Evolutionary conservation across 2,888 invertebrate genomes (phyloP), one percentile per base, ranked within the genome.

Genomic region (Tenthredo notha): DNA sequence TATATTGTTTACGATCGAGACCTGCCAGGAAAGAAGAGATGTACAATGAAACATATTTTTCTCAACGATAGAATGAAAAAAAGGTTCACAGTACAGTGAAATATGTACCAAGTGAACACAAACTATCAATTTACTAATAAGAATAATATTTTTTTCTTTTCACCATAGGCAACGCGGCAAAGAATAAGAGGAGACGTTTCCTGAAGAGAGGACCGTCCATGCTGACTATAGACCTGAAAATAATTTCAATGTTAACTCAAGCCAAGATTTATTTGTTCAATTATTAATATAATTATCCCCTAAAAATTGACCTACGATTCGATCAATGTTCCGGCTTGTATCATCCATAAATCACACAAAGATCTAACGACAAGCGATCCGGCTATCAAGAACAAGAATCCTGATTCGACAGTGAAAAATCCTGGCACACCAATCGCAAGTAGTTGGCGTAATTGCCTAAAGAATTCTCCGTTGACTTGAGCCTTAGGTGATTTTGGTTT

Each of bases 341-440:
- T 99, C 95, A 99, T 96, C 98, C 99, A 99, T 84, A 99, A 95
- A 94, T 99, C 99, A 91, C 99, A 99, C 88, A 98, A 95, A 0
- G 99, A 99, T 88, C 99, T 95, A 2, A 97, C 96, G 33, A 99
- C 95, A 67, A 99, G 94, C 5, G 98, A 96, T 5, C 94, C 92
- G 0, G 99, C 99, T 9, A 98, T 96, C 37, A 98, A 92, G 15
- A 95, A 87, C 91, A 98, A 94, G 87, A 96, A 96, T 6, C 96
- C 97, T 87, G 96, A 95, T 94, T 98, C 98, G 85, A 96, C 94
- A 15, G 96, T 96, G 93, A 97, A 95, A 90, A 97, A 93, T 72
- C 97, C 96, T 5, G 98, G 98, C 85, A 98, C 94, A 89, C 91
- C 93, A 84, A 93, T 90, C 2, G 89, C 85, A 90, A 98, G 95